Evolutionary conservation across 2,113 vertebrate species (phyloP), one percentile per base, ranked within the genome.

Genomic region (Neogobius melanostomus): DNA sequence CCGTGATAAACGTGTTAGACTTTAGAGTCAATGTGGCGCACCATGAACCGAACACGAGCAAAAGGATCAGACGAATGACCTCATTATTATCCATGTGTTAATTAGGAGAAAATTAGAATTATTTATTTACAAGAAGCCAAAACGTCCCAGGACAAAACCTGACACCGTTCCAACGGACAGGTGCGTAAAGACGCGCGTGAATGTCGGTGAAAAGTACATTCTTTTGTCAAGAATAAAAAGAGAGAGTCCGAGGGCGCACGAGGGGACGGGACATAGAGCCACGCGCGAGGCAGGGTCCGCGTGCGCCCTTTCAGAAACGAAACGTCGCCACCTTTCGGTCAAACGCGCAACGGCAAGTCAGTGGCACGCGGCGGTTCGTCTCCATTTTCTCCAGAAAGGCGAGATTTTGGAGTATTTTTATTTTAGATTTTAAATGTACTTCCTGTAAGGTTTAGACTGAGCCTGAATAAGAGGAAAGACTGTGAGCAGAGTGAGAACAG

Each of bases 241-340:
- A 36, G 28, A 36, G 28, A 36, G 69, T 42, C 5, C 21, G 54
- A 36, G 46, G 64, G 17, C 43, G 66, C 14, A 61, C 49, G 57
- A 11, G 47, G 52, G 67, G 43, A 63, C 44, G 65, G 47, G 14
- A 15, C 65, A 46, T 64, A 36, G 28, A 36, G 28, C 28, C 28
- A 36, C 3, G 28, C 28, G 28, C 28, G 28, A 36, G 28, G 1
- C 28, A 5, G 28, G 28, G 28, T 36, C 28, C 28, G 28, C 28
- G 28, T 36, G 28, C 28, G 28, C 28, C 28, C 44, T 71, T 89
- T 90, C 82, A 51, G 81, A 95, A 95, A 94, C 95, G 91, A 95
- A 94, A 98, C 94, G 95, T 95, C 94, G 96, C 95, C 96, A 95
- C 94, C 96, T 95, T 95, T 96, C 93, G 96, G 91, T 83, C 61